Conservation (phyloP, 2,888 invertebrate species). For the Abscondita cerata region DNA sequence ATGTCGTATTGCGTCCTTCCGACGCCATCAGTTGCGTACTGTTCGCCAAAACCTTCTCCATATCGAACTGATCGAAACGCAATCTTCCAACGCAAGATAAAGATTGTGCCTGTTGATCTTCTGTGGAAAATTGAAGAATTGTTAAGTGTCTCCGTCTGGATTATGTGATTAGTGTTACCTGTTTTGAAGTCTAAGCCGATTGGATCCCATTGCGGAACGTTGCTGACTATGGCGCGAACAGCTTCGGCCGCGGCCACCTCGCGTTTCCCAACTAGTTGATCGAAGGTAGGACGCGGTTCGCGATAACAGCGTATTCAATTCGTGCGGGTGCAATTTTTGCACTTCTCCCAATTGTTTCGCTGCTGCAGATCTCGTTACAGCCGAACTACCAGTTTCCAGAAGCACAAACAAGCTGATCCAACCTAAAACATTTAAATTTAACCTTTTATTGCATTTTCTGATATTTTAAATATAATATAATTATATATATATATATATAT, state of each 20-base stretch:
- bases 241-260: conserved; percentile 95
- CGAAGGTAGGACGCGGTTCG: conserved; percentile 81
- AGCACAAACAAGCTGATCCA: conserved; percentile 93
- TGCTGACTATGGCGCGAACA: conserved; percentile 88
- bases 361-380: conserved; percentile 89
- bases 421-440: too few relatives aligned
- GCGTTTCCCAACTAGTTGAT: conserved; percentile 90
- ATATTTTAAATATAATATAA: too few relatives aligned
- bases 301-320: conserved; percentile 83
- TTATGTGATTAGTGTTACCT: conserved; percentile 52
- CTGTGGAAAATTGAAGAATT: conserved; percentile 21
- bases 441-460: too few relatives aligned
- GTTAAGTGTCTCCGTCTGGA: too few relatives aligned
- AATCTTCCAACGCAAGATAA: conserved; percentile 65
- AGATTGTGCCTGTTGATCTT: conserved; percentile 51
- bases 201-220: conserved; percentile 91
- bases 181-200: conserved; percentile 61
- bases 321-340: conserved; percentile 92
- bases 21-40: conserved; percentile 90
- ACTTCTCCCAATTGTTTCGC: conserved; percentile 96
- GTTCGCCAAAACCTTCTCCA: conserved; percentile 77
- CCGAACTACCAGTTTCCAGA: conserved; percentile 90
- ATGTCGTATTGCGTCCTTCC: conserved; percentile 87
- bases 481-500: too few relatives aligned
- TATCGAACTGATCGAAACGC: conserved; percentile 81